phyloP scores from a whole-genome alignment of 2,888 invertebrate species.

The Nomada ruficornis region DNA sequence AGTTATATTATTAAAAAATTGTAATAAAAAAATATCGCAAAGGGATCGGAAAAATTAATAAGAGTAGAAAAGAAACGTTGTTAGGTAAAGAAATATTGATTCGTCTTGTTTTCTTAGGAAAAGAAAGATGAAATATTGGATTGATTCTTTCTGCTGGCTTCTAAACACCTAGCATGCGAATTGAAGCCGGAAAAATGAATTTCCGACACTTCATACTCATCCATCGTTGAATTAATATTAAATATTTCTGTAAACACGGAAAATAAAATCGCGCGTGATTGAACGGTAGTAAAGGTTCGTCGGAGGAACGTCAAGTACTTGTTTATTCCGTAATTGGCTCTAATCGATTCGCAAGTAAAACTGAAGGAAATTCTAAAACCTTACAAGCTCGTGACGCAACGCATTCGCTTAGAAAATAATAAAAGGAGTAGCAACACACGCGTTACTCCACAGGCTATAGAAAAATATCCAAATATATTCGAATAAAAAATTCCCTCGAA shows the following conservation, averaged over 20 bases:
- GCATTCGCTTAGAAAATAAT: too few relatives aligned
- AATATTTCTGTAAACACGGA: too few relatives aligned
- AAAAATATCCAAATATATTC: neutral
- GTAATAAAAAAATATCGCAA: neutral
- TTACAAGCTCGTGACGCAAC: neutral
- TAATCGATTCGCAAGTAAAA: neutral
- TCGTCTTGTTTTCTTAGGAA: neutral
- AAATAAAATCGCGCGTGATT: neutral
- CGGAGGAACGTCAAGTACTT: neutral
- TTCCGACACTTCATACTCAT: constrained; percentile 3
- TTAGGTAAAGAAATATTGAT: neutral
- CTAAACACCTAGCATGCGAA: neutral
- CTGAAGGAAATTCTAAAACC: neutral
- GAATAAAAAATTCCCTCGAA: too few relatives aligned
- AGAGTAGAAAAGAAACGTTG: neutral
- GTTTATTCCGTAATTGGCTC: constrained; percentile 10
- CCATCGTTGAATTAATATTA: constrained; percentile 18
- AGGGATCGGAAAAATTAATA: neutral
- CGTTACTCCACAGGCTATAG: too few relatives aligned
- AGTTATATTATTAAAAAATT: neutral
- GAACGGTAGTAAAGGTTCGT: neutral
- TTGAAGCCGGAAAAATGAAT: constrained; percentile 16
- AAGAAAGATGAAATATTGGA: constrained; percentile 1
- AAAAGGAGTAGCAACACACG: too few relatives aligned
- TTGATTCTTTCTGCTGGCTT: constrained; percentile 13